Conservation (phyloP, 2,888 invertebrate species). For the Tenthredo scrophulariae region DNA sequence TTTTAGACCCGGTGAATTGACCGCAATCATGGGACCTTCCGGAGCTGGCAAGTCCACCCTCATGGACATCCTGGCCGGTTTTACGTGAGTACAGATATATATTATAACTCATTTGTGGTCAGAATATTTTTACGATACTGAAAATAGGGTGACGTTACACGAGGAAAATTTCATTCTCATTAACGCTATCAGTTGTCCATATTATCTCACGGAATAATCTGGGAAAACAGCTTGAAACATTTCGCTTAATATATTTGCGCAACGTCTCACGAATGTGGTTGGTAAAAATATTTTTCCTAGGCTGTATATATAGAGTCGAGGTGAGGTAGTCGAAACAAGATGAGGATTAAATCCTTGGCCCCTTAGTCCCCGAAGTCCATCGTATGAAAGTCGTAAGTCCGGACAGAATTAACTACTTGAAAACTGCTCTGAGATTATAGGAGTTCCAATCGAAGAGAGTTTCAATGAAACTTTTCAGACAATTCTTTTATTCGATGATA, state of each 20-base stretch:
- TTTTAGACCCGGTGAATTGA: slow-evolving; percentile 87
- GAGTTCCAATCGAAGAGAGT: not conserved
- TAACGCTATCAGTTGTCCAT: too few relatives aligned
- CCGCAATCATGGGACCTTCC: slow-evolving; percentile 93
- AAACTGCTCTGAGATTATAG: not conserved
- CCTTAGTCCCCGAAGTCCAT: not conserved
- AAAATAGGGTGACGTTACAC: not conserved
- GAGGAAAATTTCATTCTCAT: too few relatives aligned
- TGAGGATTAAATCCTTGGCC: not conserved
- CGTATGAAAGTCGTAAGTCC: not conserved
- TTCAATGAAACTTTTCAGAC: too few relatives aligned
- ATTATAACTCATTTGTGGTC: slow-evolving; percentile 35
- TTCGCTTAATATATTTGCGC: not conserved
- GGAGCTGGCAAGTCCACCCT: slow-evolving; percentile 94
- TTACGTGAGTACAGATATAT: slow-evolving; percentile 84
- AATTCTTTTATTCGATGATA: not conserved
- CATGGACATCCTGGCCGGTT: slow-evolving; percentile 93
- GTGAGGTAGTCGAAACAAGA: not conserved
- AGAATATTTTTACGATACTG: not conserved
- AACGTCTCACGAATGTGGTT: not conserved
- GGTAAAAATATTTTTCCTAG: not conserved
- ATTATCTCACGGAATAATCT: too few relatives aligned
- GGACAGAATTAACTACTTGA: not conserved
- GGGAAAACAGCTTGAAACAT: not conserved
- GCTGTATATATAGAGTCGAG: not conserved